Base-by-base conservation (phyloP, 2,797 vertebrate species). In the Columba guinea region DNA sequence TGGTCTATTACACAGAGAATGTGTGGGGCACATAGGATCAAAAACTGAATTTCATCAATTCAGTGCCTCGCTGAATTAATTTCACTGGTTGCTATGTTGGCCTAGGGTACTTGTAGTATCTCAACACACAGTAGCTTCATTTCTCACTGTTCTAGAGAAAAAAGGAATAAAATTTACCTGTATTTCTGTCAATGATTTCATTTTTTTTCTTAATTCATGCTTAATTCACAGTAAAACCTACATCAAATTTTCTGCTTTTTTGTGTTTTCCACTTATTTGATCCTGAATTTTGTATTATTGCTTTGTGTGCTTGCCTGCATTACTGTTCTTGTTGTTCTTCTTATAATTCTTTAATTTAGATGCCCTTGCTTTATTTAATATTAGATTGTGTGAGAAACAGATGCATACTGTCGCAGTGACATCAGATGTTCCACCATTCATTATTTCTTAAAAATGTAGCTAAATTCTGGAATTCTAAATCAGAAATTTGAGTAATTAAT, bases 21-120 rank as follows among this genome's bases (percentile, higher is more conserved):
- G 3, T 58, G 6, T 59, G 17, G 13, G 7, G 6, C 0, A n/a
- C 12, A 62, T 4, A 65, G 2, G 23, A 60, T 7, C 13, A 2
- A 53, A 65, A 59, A 53, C 6, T 2, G 76, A 11, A 82, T 67
- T 81, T 69, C 22, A 35, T 46, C 15, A 73, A 6, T 87, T 84
- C 21, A 30, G 0, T 41, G 9, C 10, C 27, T 76, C 21, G 4
- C 13, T 70, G 9, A 65, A 60, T 35, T 44, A 53, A 26, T 79
- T 62, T 35, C 32, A 70, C 17, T 70, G 13, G 5, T 58, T 12
- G n/a, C 32, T 59, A 11, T 16, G 9, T 32, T 2, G 1, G 5
- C 8, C 15, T 70, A 52, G 11, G 9, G 4, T 52, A 59, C 4
- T 23, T 59, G 10, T 17, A 62, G 5, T 34, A 53, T 79, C 73